phyloP scores from a whole-genome alignment of 2,888 invertebrate genomes.

The Pollenia angustigena region DNA sequence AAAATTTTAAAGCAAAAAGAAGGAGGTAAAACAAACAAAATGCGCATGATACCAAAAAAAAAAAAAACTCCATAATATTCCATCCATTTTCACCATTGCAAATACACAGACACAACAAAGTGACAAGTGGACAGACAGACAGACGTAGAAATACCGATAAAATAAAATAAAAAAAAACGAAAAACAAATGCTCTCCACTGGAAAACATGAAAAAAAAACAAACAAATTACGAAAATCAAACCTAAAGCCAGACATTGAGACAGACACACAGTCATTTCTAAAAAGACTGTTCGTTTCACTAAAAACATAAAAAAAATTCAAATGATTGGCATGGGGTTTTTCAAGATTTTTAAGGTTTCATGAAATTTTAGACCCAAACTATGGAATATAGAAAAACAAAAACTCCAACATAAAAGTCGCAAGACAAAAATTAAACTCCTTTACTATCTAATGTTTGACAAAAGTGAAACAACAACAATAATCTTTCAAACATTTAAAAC shows the following conservation, averaged over 20 bases:
- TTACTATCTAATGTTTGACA: conserved; percentile 49
- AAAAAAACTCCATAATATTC: conserved; percentile 36
- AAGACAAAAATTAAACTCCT: conserved; percentile 44
- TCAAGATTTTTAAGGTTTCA: conserved; percentile 73
- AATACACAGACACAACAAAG: conserved; percentile 58
- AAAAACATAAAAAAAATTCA: conserved; percentile 47
- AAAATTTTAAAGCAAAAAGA: conserved; percentile 35
- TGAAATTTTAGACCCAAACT: conserved; percentile 71
- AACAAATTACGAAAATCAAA: conserved; percentile 59
- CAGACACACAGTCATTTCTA: conserved; percentile 65
- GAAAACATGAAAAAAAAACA: conserved; percentile 38
- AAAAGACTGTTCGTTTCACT: conserved; percentile 32
- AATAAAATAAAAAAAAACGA: conserved; percentile 54
- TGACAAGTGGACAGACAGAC: conserved; percentile 70
- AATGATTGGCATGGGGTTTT: conserved; percentile 74
- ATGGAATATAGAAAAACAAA: conserved; percentile 26
- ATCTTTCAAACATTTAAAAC: too few species aligned
- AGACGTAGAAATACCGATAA: conserved; percentile 49
- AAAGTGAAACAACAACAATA: conserved; percentile 20
- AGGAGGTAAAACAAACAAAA: conserved; percentile 59
- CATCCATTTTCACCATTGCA: conserved; percentile 59
- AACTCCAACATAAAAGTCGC: conserved; percentile 49
- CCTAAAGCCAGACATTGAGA: conserved; percentile 74
- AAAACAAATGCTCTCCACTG: conserved; percentile 65
- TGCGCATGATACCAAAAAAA: conserved; percentile 63